A percentile compares a stretch with the other conserved stretches of the same genome.
Conservation (phyloP, 2,888 invertebrate genomes). For the Amaurobius ferox region DNA sequence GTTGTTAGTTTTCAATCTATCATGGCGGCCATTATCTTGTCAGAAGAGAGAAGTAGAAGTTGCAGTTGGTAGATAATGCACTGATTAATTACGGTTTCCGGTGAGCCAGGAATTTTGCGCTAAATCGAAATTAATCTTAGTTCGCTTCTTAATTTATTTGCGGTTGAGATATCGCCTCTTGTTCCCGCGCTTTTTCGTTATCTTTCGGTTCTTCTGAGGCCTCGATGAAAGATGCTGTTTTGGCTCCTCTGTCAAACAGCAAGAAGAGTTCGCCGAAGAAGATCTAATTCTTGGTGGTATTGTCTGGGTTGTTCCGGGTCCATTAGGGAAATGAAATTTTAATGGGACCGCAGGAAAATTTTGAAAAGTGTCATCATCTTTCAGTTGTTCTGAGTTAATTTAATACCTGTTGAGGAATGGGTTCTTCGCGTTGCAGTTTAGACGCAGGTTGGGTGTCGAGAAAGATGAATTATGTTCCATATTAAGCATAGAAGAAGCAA, state of each 20-base stretch:
- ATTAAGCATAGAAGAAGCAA: background rate
- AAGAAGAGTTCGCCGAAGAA: slow-evolving; percentile 8
- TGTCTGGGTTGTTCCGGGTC: slow-evolving; percentile 18
- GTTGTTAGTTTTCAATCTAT: slow-evolving; percentile 71
- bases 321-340: slow-evolving; percentile 43
- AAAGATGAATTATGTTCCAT: background rate
- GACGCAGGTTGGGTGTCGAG: background rate
- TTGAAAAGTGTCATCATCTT: slow-evolving; percentile 13
- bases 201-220: background rate
- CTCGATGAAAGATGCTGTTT: slow-evolving; percentile 41
- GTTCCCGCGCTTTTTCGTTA: slow-evolving; percentile 17
- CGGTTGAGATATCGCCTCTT: slow-evolving; percentile 61
- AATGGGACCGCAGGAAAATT: slow-evolving; percentile 7
- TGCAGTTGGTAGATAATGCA: slow-evolving; percentile 64
- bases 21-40: slow-evolving; percentile 70
- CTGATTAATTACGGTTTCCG: slow-evolving; percentile 67
- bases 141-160: slow-evolving; percentile 70
- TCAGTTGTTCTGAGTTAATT: slow-evolving; percentile 7
- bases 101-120: slow-evolving; percentile 47
- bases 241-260: slow-evolving; percentile 22
- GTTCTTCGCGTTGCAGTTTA: background rate
- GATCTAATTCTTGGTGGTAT: slow-evolving; percentile 18
- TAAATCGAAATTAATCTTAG: slow-evolving; percentile 71
- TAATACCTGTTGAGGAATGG: slow-evolving; percentile 15
- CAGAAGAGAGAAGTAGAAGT: slow-evolving; percentile 64